Conservation (phyloP, 1,140 invertebrate species). For the Aphidius ervi region DNA sequence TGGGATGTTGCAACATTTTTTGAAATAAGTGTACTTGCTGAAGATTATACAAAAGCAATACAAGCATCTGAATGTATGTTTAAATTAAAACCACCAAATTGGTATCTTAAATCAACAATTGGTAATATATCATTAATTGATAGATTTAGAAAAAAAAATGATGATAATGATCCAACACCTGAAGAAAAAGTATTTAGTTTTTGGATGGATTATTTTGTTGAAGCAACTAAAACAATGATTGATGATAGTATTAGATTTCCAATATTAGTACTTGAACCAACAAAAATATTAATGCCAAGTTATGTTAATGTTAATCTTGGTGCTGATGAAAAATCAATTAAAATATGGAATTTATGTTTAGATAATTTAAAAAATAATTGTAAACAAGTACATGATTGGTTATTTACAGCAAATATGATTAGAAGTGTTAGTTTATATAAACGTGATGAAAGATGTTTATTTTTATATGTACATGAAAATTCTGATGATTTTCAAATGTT, state of each 20-base stretch:
- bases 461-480: conserved; percentile 96
- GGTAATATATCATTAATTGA: conserved; percentile 96
- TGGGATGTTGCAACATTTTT: conserved; percentile 99
- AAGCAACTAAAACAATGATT: conserved; percentile 78
- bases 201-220: conserved; percentile 98
- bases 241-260: conserved; percentile 85
- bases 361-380: conserved; percentile 72
- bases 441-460: conserved; percentile 90
- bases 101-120: conserved; percentile 98
- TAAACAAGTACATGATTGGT: conserved; percentile 87
- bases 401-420: conserved; percentile 88
- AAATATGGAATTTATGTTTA: conserved; percentile 81
- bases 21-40: conserved; percentile 95
- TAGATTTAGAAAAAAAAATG: conserved; percentile 79
- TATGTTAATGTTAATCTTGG: conserved; percentile 93
- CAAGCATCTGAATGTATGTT: conserved; percentile 99
- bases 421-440: conserved; percentile 93
- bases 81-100: conserved; percentile 95
- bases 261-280: conserved; percentile 86
- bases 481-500: conserved; percentile 99
- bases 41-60: conserved; percentile 95
- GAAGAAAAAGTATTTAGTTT: conserved; percentile 91
- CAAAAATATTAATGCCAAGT: conserved; percentile 89
- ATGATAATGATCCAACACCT: conserved; percentile 63
- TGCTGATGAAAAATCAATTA: conserved; percentile 85